Evolutionary conservation across 2,888 invertebrate species (phyloP).

Genomic region (Gymnosoma rotundatum): DNA sequence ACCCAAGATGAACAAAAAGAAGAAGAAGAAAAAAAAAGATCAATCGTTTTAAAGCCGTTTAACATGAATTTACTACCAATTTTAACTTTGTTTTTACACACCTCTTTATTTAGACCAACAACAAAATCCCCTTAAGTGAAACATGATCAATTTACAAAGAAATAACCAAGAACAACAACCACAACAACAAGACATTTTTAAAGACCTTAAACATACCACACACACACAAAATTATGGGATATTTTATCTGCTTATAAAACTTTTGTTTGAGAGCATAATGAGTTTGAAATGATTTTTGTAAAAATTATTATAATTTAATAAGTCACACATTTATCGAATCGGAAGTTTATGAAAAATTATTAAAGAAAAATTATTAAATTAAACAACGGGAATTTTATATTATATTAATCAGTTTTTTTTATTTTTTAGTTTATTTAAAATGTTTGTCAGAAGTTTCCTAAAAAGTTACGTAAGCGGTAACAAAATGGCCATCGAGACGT

Average conservation of each 20-base stretch:
- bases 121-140: constrained; percentile 57
- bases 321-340: neutral
- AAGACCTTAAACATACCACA: constrained; percentile 50
- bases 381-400: no score
- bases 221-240: constrained; percentile 18
- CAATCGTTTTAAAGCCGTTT: constrained; percentile 65
- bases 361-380: no score
- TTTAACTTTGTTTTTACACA: constrained; percentile 58
- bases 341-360: no score
- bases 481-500: no score
- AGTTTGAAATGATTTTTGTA: neutral
- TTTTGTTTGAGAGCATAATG: neutral
- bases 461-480: no score
- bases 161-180: neutral
- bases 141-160: constrained; percentile 59
- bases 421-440: no score
- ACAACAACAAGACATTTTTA: constrained; percentile 8
- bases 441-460: no score
- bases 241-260: constrained; percentile 1
- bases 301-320: neutral
- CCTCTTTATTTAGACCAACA: constrained; percentile 56
- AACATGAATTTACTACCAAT: constrained; percentile 65
- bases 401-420: no score
- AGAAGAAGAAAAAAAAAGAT: constrained; percentile 50
- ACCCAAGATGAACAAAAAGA: constrained; percentile 18